phyloP scores from a whole-genome alignment of 2,797 vertebrate genomes.

The Lutjanus argentimaculatus region DNA sequence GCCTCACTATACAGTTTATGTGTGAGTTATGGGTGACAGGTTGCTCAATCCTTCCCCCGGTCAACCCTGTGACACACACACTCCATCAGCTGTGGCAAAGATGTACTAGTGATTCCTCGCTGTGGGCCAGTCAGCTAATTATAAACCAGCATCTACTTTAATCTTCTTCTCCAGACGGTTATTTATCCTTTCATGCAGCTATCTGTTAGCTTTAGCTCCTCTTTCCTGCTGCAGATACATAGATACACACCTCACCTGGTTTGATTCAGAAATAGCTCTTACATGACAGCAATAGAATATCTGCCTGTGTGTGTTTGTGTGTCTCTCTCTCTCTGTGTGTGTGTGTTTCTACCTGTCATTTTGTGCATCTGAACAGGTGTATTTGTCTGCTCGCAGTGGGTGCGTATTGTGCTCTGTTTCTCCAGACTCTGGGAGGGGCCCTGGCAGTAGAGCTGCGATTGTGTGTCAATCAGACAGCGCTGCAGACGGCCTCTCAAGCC shows the following conservation, averaged over 20 bases:
- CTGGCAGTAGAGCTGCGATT: constrained; percentile 64
- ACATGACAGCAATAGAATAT: constrained; percentile 23
- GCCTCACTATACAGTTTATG: constrained; percentile 47
- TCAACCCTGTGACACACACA: constrained; percentile 74
- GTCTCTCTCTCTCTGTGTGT: constrained; percentile 42
- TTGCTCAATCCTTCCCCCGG: constrained; percentile 70
- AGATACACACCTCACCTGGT: constrained; percentile 37
- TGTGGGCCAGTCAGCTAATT: constrained; percentile 80
- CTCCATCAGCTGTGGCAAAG: constrained; percentile 82
- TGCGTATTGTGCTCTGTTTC: constrained; percentile 44
- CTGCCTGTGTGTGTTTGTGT: constrained; percentile 30
- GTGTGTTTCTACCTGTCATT: constrained; percentile 58
- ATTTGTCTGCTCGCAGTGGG: constrained; percentile 60
- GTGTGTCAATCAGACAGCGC: constrained; percentile 75
- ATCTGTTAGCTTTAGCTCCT: constrained; percentile 59
- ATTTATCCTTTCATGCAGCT: constrained; percentile 74
- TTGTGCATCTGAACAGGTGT: constrained; percentile 66
- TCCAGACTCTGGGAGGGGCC: constrained; percentile 60
- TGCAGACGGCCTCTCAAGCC: constrained; percentile 74
- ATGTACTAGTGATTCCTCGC: constrained; percentile 80
- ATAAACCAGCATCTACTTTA: constrained; percentile 82
- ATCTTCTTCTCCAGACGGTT: constrained; percentile 71
- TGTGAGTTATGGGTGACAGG: constrained; percentile 81
- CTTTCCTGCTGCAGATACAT: background rate
- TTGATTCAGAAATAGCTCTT: constrained; percentile 51